Base-by-base conservation (phyloP, 1,140 invertebrate genomes). In the Cydia fagiglandana region DNA sequence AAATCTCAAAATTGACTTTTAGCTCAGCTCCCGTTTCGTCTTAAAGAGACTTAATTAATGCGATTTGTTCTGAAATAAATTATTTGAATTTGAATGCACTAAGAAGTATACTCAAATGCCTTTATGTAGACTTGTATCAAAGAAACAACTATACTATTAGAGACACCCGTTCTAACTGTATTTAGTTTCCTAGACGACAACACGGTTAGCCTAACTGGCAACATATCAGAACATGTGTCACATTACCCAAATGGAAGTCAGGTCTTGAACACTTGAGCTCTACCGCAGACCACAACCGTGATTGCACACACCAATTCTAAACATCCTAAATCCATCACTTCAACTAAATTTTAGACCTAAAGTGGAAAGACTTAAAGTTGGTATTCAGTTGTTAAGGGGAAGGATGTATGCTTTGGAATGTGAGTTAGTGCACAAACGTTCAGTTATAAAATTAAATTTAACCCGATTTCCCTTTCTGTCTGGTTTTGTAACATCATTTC, bases 221-320 rank as follows among this genome's bases (percentile, higher is more conserved):
- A 61, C 12, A 0, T 20, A 61, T 61, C 17, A 61, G n/a, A 61
- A 61, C 56, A 61, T 61, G 20, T 61, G 56, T 24, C 56, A 24
- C 56, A 24, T 61, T 24, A 24, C 1, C 17, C 20, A 24, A 24
- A 61, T 24, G 56, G 17, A 9, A 61, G 20, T 4, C 20, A 24
- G 56, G 17, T 61, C 56, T 61, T 24, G 56, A 24, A 61, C 7
- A 24, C 9, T 24, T 61, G 20, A 61, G 56, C 17, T 12, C 7
- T 9, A 61, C 56, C 56, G 56, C 56, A 61, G 56, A 61, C 56
- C 56, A 61, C 56, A 61, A 56, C 53, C 6, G 53, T 56, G 50
- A n/a, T 53, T 53, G 13, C 0, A 0, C n/a, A 20, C 6, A 2
- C 4, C 7, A 10, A 20, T 24, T 12, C 20, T 7, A 12, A 61